Evolutionary conservation across 1,140 invertebrate species (phyloP).

Genomic region (Frieseomelitta varia): DNA sequence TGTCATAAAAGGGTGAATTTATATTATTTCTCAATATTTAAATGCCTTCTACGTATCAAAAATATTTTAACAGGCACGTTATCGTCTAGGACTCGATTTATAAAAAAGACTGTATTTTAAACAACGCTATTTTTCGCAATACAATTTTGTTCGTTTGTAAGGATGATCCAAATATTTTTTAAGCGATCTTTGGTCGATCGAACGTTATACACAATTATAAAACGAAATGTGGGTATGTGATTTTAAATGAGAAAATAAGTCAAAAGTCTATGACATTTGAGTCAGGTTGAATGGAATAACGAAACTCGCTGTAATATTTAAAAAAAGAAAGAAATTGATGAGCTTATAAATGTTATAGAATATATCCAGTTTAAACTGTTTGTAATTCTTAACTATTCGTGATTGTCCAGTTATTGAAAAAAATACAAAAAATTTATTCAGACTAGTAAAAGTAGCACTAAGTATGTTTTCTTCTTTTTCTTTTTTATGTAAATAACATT

Average conservation of each 20-base stretch:
- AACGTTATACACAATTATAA: background rate
- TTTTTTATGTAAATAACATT: background rate
- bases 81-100: constrained; percentile 17
- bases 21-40: background rate
- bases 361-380: no score
- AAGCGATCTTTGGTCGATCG: constrained; percentile 3
- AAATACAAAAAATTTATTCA: background rate
- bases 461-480: background rate
- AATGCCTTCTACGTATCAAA: background rate
- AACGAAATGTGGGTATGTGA: constrained; percentile 43
- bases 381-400: no score
- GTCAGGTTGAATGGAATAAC: constrained; percentile 9
- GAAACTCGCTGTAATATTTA: background rate
- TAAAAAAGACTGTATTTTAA: constrained; percentile 31
- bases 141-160: background rate
- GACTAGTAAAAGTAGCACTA: background rate
- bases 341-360: background rate
- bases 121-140: constrained; percentile 1
- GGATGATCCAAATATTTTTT: constrained; percentile 33
- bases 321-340: background rate
- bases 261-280: constrained; percentile 16
- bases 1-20: background rate
- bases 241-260: constrained; percentile 34
- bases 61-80: background rate
- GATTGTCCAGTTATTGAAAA: no score